These are phyloP conservation scores for Ailurus styani DNA, from an alignment of 2,113 vertebrate genomes.

Conservation along the genomic window DNA sequence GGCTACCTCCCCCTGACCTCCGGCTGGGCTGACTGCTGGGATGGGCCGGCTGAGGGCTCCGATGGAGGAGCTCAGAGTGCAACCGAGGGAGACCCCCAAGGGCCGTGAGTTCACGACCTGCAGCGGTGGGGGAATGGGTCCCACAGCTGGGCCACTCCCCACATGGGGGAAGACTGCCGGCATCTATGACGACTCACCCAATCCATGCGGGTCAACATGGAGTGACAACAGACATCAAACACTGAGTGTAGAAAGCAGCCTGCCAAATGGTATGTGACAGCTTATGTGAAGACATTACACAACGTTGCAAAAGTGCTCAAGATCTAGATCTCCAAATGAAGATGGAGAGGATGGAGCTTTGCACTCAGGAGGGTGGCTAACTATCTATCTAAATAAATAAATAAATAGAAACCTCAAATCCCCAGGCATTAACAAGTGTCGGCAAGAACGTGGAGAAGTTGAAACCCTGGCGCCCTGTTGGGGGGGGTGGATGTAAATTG, in stretches of 20 bases:
- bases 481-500: too few relatives aligned
- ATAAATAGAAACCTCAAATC: background rate
- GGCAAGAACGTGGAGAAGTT: background rate
- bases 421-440: background rate
- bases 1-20: background rate
- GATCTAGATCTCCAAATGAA: background rate
- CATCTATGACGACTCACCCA: background rate
- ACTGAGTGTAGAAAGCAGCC: background rate
- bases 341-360: background rate
- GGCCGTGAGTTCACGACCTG: background rate
- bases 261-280: rapidly evolving
- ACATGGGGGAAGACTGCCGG: rapidly evolving
- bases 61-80: background rate
- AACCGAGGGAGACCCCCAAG: background rate
- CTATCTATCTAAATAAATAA: too few relatives aligned
- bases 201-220: rapidly evolving
- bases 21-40: background rate
- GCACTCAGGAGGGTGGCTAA: background rate
- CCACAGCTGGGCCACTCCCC: background rate
- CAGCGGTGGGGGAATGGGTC: background rate
- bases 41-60: background rate
- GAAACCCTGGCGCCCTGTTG: too few relatives aligned
- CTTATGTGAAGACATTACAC: rapidly evolving
- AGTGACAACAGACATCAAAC: rapidly evolving
- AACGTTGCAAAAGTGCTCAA: background rate